These are phyloP conservation scores for Scylla paramamosain DNA, from an alignment of 1,140 invertebrate species.

Conservation along the genomic window DNA sequence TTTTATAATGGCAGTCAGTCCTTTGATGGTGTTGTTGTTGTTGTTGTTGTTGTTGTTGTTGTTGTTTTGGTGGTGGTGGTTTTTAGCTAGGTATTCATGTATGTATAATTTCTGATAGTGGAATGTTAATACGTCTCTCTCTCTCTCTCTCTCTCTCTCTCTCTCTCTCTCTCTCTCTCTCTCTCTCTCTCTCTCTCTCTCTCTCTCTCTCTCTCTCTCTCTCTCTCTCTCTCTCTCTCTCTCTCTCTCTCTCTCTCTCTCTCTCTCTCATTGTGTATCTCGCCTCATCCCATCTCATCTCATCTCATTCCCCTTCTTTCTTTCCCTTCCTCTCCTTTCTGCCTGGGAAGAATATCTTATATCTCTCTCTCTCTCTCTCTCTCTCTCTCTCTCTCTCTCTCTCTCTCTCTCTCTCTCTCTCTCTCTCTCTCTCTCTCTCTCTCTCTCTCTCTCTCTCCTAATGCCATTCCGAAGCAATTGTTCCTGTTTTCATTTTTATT, in stretches of 20 bases:
- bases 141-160: background rate
- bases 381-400: slow-evolving; percentile 35
- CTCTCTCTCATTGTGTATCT: background rate
- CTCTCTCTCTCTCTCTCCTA: slow-evolving; percentile 21
- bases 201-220: slow-evolving; percentile 22
- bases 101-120: too few relatives aligned
- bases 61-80: too few relatives aligned
- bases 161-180: slow-evolving; percentile 35
- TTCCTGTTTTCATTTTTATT: background rate
- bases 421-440: slow-evolving; percentile 8
- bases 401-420: slow-evolving; percentile 27
- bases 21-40: background rate
- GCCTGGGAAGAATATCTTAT: too few relatives aligned
- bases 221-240: background rate
- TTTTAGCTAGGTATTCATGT: too few relatives aligned
- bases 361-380: background rate
- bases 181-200: slow-evolving; percentile 22
- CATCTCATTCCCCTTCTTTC: too few relatives aligned
- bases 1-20: background rate
- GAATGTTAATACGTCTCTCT: too few relatives aligned
- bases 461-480: background rate
- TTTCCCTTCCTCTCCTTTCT: too few relatives aligned
- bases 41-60: too few relatives aligned
- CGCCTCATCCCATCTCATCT: too few relatives aligned
- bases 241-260: background rate